A percentile compares a stretch with the other conserved stretches of the same genome.
Conservation (phyloP, 2,888 invertebrate genomes). For the Malthinus flaveolus region DNA sequence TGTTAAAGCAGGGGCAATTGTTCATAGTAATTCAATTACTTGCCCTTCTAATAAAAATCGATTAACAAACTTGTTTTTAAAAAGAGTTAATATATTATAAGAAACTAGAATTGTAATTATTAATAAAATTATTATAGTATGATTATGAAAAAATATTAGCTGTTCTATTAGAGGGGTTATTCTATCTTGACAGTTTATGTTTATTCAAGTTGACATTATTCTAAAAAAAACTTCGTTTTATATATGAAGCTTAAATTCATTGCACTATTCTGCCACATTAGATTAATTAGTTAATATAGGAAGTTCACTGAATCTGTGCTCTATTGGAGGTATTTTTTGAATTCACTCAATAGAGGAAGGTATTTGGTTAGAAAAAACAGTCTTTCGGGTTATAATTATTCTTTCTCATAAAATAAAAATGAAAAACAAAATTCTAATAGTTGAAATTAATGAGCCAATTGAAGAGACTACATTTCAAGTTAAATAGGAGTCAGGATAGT, state of each 20-base stretch:
- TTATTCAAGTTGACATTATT: slow-evolving; percentile 63
- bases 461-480: slow-evolving; percentile 71
- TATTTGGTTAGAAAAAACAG: slow-evolving; percentile 57
- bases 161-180: slow-evolving; percentile 68
- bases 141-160: slow-evolving; percentile 67
- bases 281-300: slow-evolving; percentile 61
- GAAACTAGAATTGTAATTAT: slow-evolving; percentile 65
- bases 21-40: slow-evolving; percentile 69
- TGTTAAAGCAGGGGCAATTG: slow-evolving; percentile 62
- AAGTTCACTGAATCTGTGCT: slow-evolving; percentile 64
- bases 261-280: slow-evolving; percentile 66
- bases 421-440: slow-evolving; percentile 62
- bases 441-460: slow-evolving; percentile 67
- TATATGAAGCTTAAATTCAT: slow-evolving; percentile 70
- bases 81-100: slow-evolving; percentile 60
- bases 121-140: slow-evolving; percentile 63
- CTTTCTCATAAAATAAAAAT: slow-evolving; percentile 67
- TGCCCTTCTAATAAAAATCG: slow-evolving; percentile 62
- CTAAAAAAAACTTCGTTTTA: slow-evolving; percentile 65
- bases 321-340: slow-evolving; percentile 60
- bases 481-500: slow-evolving; percentile 69
- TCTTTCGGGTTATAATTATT: slow-evolving; percentile 58
- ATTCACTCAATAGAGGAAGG: slow-evolving; percentile 65
- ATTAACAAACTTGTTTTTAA: slow-evolving; percentile 62
- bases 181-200: slow-evolving; percentile 63